Evolutionary conservation across 2,113 vertebrate species (phyloP).

Genomic region (Acanthochromis polyacanthus): DNA sequence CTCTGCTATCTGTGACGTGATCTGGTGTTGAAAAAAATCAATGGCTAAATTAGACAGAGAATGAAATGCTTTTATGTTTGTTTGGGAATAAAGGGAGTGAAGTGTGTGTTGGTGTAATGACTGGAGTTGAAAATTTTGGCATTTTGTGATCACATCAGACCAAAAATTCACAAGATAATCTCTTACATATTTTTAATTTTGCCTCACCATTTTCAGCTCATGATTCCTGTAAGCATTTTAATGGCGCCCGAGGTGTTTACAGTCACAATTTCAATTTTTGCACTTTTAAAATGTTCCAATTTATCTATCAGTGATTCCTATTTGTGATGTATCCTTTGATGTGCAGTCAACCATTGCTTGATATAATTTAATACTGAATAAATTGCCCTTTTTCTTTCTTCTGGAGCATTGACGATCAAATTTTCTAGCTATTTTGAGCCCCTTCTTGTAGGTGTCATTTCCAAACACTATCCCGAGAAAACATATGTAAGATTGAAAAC

Average conservation of each 20-base stretch:
- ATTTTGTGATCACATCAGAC: background rate
- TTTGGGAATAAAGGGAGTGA: constrained; percentile 32
- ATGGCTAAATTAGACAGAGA: constrained; percentile 75
- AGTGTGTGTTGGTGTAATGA: background rate
- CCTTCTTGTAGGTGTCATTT: too few species aligned
- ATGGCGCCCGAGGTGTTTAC: background rate
- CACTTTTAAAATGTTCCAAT: background rate
- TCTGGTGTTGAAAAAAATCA: constrained; percentile 72
- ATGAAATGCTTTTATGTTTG: constrained; percentile 62
- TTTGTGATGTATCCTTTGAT: background rate
- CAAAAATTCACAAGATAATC: background rate
- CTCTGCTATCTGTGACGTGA: constrained; percentile 50
- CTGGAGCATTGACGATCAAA: too few species aligned
- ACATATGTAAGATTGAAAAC: too few species aligned
- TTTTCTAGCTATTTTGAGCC: too few species aligned
- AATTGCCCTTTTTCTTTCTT: too few species aligned
- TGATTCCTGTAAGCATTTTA: background rate
- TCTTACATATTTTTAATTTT: too few species aligned
- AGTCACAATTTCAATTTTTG: background rate
- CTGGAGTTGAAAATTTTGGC: background rate
- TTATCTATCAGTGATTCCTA: background rate
- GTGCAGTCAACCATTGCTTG: background rate
- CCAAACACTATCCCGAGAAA: too few species aligned
- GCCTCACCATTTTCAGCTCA: background rate
- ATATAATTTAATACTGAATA: too few species aligned